These are phyloP conservation scores for Syrmaticus mikado DNA, from an alignment of 2,113 vertebrate species.

Conservation along the genomic window DNA sequence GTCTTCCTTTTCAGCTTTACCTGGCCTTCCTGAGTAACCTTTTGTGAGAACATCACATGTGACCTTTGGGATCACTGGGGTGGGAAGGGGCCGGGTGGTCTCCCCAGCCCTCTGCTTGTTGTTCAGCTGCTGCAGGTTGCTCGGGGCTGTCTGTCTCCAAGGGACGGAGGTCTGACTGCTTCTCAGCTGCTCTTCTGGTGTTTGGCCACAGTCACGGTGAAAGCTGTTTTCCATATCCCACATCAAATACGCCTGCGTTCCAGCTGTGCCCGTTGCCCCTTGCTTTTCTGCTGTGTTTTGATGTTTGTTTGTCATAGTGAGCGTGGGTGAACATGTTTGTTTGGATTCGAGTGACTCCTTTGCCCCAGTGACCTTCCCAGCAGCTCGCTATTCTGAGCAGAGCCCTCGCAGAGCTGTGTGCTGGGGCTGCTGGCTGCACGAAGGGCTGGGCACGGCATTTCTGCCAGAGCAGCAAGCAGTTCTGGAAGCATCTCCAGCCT, in stretches of 20 bases:
- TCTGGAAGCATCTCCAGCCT: background rate
- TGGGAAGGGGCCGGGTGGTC: background rate
- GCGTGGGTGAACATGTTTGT: background rate
- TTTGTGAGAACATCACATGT: background rate
- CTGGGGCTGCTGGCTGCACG: background rate
- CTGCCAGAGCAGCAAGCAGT: background rate
- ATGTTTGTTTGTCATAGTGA: background rate
- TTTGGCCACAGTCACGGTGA: background rate
- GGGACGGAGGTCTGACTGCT: background rate
- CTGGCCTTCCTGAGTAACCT: background rate
- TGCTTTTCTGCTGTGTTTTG: background rate
- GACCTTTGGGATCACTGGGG: background rate
- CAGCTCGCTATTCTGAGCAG: background rate
- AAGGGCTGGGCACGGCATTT: fast-evolving
- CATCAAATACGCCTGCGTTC: background rate
- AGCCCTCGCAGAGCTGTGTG: background rate
- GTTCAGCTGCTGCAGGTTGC: background rate
- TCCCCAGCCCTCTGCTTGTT: background rate
- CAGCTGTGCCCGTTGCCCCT: background rate
- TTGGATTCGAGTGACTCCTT: background rate
- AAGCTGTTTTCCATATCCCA: background rate
- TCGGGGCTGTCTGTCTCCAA: background rate
- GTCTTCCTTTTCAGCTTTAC: background rate
- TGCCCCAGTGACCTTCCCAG: background rate
- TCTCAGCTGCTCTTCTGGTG: background rate